A percentile compares a stretch with the other conserved stretches of the same genome.
These are phyloP conservation scores for Ataeniobius toweri DNA, from an alignment of 2,797 vertebrate genomes.

Conservation along the genomic window DNA sequence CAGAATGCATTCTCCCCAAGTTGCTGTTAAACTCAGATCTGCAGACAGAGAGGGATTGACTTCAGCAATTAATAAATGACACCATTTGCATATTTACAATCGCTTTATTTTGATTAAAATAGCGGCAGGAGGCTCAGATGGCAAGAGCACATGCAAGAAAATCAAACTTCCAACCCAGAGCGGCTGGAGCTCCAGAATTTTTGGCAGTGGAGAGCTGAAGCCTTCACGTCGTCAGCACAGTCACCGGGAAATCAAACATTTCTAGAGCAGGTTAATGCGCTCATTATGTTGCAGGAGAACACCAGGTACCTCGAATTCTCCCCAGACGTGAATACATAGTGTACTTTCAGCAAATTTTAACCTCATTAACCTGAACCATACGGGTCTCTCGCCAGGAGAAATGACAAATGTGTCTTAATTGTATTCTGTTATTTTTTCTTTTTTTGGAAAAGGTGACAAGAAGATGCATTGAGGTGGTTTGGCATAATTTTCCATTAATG, in stretches of 20 bases:
- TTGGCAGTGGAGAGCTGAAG: slow-evolving; percentile 2
- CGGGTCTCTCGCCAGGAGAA: slow-evolving; percentile 11
- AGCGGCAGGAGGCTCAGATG: slow-evolving; percentile 27
- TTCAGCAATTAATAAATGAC: slow-evolving; percentile 57
- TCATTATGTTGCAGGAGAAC: slow-evolving; percentile 40
- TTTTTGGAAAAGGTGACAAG: neutral
- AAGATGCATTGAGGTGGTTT: slow-evolving; percentile 3
- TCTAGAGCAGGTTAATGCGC: slow-evolving; percentile 31
- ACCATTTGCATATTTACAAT: slow-evolving; percentile 63
- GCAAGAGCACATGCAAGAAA: slow-evolving; percentile 13
- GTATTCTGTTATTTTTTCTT: neutral
- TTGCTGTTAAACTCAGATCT: slow-evolving; percentile 19
- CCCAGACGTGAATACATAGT: slow-evolving; percentile 24
- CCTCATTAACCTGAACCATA: slow-evolving; percentile 46
- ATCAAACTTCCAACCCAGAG: slow-evolving; percentile 26
- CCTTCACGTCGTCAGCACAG: slow-evolving; percentile 25
- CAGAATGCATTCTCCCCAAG: slow-evolving; percentile 27
- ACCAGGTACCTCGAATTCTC: slow-evolving; percentile 15
- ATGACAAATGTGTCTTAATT: slow-evolving; percentile 28
- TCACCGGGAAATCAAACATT: slow-evolving; percentile 54
- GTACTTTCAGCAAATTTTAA: slow-evolving; percentile 42
- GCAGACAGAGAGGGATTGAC: slow-evolving; percentile 30
- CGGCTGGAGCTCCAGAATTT: slow-evolving; percentile 2
- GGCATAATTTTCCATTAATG: slow-evolving; percentile 1
- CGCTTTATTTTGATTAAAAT: slow-evolving; percentile 65